phyloP scores from a whole-genome alignment of 2,888 invertebrate genomes.

The Clusia tigrina region DNA sequence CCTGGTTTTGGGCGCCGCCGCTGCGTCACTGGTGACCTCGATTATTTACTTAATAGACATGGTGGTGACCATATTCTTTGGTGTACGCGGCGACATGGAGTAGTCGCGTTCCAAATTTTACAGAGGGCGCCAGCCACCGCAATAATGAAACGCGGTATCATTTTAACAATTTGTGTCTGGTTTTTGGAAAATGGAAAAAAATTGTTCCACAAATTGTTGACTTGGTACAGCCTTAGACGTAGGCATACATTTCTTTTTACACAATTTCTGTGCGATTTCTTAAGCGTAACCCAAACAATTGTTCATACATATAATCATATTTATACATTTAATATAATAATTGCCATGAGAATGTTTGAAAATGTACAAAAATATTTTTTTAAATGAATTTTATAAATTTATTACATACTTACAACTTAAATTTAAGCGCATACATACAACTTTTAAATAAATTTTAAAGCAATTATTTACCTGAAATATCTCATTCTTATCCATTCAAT shows the following conservation, averaged over 20 bases:
- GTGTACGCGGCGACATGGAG: slow-evolving; percentile 60
- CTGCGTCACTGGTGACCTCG: slow-evolving; percentile 55
- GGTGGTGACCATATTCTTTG: slow-evolving; percentile 58
- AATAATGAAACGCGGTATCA: too few species aligned
- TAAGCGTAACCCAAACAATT: too few species aligned
- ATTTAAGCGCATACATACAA: not conserved
- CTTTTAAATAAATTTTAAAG: not conserved
- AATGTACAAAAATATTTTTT: slow-evolving; percentile 27
- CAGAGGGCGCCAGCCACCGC: too few species aligned
- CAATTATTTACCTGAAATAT: not conserved
- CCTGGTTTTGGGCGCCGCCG: slow-evolving; percentile 58
- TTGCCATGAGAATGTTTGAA: slow-evolving; percentile 28
- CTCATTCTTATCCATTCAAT: too few species aligned
- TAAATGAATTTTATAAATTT: slow-evolving; percentile 1
- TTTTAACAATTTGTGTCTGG: too few species aligned
- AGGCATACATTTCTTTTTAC: too few species aligned
- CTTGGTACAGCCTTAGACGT: too few species aligned
- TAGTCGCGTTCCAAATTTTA: not conserved
- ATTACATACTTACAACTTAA: not conserved
- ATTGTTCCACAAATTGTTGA: too few species aligned
- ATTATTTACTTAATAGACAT: slow-evolving; percentile 59
- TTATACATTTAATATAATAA: slow-evolving; percentile 2
- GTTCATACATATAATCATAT: not conserved
- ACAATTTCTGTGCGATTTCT: too few species aligned
- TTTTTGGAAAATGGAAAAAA: too few species aligned